Base-by-base conservation (phyloP, 2,797 vertebrate genomes). In the Rhabdophis nuchalis region DNA sequence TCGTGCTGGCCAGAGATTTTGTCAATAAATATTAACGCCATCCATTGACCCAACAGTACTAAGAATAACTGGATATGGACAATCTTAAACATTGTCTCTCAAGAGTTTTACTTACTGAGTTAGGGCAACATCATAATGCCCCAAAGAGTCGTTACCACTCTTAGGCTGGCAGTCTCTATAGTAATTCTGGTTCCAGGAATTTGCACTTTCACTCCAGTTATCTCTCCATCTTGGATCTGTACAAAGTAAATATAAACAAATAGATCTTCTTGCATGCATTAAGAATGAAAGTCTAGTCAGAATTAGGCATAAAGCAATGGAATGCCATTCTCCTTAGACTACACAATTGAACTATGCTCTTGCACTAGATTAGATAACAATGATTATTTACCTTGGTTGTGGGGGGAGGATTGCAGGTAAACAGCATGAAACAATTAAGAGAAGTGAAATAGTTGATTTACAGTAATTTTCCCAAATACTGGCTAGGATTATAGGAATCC, bases 221-320 rank as follows among this genome's bases (percentile, higher is more conserved):
- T 96, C 94, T 82, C 91, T 91, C 57, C 93, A 95, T 85, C 96
- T 96, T 86, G 89, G 86, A 52, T 96, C 98, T 98, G 92, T 90
- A 94, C 96, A 95, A 95, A 95, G 64, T 87, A 91, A 96, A 95
- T 88, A 93, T 4, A 27, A 61, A 92, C 57, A 77, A 94, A 54
- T 0, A 0, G 27, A 20, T 32, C 6, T 68, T 46, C 56, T 88
- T 93, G 88, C 56, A 41, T 91, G 89, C 86, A 91, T 91, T 87
- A 41, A 4, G 3, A 53, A 54, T 86, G 13, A 29, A 72, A 58
- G 61, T 86, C 41, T 25, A 20, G 5, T 46, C n/a, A 86, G 25
- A 4, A 41, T 29, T 52, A 56, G 54, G 52, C 50, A 46, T 41
- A 11, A 1, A 41, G 54, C 20, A 50, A n/a, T 25, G 6, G 53